Base-by-base conservation (phyloP, 2,797 vertebrate genomes). In the Rhinella marina region DNA sequence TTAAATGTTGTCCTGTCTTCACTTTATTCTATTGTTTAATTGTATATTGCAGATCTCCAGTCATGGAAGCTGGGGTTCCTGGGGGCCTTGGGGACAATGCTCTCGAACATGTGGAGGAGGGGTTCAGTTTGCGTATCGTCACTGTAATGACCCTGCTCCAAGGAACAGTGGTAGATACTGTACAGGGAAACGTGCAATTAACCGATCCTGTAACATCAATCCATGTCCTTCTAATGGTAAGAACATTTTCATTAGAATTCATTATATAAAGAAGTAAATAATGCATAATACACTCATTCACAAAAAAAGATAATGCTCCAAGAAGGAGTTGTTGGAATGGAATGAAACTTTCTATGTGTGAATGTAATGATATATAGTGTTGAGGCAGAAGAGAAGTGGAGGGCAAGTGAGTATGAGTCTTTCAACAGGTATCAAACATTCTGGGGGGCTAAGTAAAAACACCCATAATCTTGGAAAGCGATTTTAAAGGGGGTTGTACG, bases 61-160 rank as follows among this genome's bases (percentile, higher is more conserved):
- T 91, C 97, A 99, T 0, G 98, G 98, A 81, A 99, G 97, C 94
- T 99, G 98, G 98, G 99, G 98, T 0, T 98, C 98, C 4, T 99
- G 98, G 98, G 98, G 98, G 0, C 87, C 97, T 0, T 99, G 98
- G 98, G 98, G 98, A 7, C 92, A 95, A 3, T 99, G 98, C 90
- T 98, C 98, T 12, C 96, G 97, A 1, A 95, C 97, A 0, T 99
- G 98, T 52, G 97, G 97, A 0, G 97, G 98, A 0, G 98, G 98
- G 2, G 96, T 99, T 12, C 98, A 99, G 92, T 99, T 99, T 88
- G 96, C 98, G n/a, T 95, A 98, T 68, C 97, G 98, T 2, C 96
- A 97, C 88, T 99, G 98, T 94, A 99, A 99, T 92, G 99, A 99
- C 90, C 98, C 98, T 0, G 96, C 98, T 0, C 98, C 98, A 2